phyloP scores from a whole-genome alignment of 2,888 invertebrate genomes.

The Drosophila mulleri region DNA sequence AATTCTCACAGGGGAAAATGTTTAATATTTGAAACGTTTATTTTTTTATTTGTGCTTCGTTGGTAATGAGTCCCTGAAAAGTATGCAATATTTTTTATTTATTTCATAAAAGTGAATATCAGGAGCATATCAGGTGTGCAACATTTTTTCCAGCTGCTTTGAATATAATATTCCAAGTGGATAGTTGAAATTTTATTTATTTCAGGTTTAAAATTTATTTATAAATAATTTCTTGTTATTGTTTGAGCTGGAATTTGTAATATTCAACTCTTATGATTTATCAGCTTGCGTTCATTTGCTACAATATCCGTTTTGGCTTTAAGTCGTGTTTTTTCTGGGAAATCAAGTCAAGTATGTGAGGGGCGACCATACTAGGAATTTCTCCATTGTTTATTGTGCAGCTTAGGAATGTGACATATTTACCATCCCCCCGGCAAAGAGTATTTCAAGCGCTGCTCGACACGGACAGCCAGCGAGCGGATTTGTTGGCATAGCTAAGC shows the following conservation, averaged over 20 bases:
- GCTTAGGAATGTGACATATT: slow-evolving; percentile 25
- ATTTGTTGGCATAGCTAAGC: slow-evolving; percentile 31
- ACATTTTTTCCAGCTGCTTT: too few relatives aligned
- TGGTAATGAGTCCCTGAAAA: neutral
- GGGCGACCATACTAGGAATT: neutral
- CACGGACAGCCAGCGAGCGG: slow-evolving; percentile 28
- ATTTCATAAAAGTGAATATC: neutral
- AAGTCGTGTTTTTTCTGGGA: neutral
- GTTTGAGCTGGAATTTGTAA: neutral
- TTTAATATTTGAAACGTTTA: neutral
- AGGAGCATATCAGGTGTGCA: neutral
- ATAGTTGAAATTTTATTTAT: neutral
- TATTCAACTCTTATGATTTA: neutral
- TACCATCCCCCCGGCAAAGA: slow-evolving; percentile 13
- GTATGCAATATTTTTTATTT: neutral
- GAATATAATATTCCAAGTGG: too few relatives aligned
- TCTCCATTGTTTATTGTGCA: slow-evolving; percentile 9
- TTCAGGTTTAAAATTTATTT: neutral
- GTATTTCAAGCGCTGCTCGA: slow-evolving; percentile 21
- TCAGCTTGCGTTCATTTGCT: neutral
- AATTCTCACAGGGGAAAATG: neutral
- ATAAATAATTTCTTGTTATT: neutral
- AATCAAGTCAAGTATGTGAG: neutral
- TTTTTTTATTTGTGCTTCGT: neutral
- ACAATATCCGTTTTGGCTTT: neutral